phyloP scores from a whole-genome alignment of 2,797 vertebrate genomes.

The Malurus splendens region DNA sequence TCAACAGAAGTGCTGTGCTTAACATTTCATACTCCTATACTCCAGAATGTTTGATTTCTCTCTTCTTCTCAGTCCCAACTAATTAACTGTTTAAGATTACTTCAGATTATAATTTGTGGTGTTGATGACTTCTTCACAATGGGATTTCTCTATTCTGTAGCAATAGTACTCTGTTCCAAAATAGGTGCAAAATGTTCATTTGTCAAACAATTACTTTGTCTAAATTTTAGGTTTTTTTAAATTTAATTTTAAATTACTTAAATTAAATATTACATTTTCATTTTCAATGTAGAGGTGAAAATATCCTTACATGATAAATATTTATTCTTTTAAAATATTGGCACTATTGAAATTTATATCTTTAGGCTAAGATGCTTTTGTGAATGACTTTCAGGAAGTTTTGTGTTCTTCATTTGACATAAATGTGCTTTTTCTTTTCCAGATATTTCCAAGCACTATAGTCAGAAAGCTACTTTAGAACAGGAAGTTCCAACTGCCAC shows the following conservation, averaged over 20 bases:
- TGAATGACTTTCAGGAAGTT: neutral
- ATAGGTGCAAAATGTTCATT: neutral
- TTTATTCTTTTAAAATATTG: neutral
- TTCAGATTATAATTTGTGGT: neutral
- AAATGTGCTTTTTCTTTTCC: neutral
- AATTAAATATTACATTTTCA: no score
- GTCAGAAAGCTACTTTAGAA: constrained; percentile 89
- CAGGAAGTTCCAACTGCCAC: constrained; percentile 89
- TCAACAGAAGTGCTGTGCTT: neutral
- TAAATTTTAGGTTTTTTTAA: no score
- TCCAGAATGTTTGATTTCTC: neutral
- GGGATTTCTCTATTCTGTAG: neutral
- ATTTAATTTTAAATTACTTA: no score
- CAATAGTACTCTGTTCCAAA: neutral
- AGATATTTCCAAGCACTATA: constrained; percentile 95
- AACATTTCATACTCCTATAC: neutral
- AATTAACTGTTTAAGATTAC: neutral
- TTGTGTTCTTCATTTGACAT: neutral
- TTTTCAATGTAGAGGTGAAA: no score
- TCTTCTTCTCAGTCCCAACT: neutral
- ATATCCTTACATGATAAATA: neutral
- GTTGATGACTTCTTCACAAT: neutral
- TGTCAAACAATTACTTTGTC: neutral
- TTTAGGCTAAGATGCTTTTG: neutral
- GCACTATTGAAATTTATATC: neutral